Evolutionary conservation across 1,140 invertebrate genomes (phyloP), one percentile per base, ranked within the genome.

Genomic region (Nasonia longicornis): DNA sequence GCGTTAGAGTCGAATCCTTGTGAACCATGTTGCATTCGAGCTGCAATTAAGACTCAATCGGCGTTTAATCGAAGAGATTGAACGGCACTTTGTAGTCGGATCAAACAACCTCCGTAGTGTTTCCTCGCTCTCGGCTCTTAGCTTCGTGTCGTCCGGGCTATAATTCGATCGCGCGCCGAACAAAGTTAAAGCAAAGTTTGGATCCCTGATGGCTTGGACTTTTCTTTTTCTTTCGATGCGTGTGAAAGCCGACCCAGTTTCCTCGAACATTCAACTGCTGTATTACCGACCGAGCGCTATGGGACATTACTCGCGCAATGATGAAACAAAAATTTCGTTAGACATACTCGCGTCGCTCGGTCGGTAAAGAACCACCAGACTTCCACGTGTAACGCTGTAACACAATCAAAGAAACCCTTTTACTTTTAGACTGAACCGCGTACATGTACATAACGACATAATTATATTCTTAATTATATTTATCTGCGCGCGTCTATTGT

Each of bases 391-490:
- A 31, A 72, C 22, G n/a, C 20, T 48, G 48, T 78, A 42, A 69
- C 20, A 35, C 38, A 29, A 79, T 72, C 11, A 26, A 73, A 58
- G 20, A 58, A 52, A 31, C 45, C 22, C n/a, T 67, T 38, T 58
- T 76, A 6, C 38, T 81, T 80, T 78, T 72, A 81, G 52, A 77
- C 74, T 81, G 74, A 81, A 69, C 12, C 10, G 7, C 70, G 72
- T 64, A 67, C 7, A 45, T 73, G 67, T 70, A 58, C 16, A 58
- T 58, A 58, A 58, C 16, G 52, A 7, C 52, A 52, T 52, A 7
- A 58, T 58, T 58, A 70, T 58, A 70, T 74, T 42, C 14, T 80
- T 66, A 74, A 75, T 70, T 76, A 70, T 80, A 20, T 58, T 58
- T 58, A 6, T n/a, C 20, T 8, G 20, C 16, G 20, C 6, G 52